These are phyloP conservation scores for Dunckerocampus dactyliophorus DNA, from an alignment of 2,113 vertebrate species.

Conservation along the genomic window DNA sequence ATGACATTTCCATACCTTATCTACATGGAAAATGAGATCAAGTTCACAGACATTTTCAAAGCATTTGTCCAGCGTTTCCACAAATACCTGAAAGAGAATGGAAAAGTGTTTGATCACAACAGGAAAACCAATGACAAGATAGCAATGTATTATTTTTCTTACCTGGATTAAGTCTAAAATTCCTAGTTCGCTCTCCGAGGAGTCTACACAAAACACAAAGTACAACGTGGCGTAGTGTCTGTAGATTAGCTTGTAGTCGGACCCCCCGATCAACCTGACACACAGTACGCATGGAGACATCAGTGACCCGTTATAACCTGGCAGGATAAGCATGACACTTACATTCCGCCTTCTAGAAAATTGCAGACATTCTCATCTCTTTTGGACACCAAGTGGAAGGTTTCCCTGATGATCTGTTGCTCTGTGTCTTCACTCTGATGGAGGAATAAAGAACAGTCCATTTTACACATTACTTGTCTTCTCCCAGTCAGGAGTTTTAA, in stretches of 20 bases:
- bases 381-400: slow-evolving; percentile 97
- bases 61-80: slow-evolving; percentile 99
- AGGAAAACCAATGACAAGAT: neutral
- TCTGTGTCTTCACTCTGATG: slow-evolving; percentile 94
- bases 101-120: neutral
- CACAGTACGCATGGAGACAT: slow-evolving; percentile 18
- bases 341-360: slow-evolving; percentile 97
- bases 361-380: slow-evolving; percentile 98
- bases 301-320: neutral
- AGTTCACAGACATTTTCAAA: slow-evolving; percentile 99
- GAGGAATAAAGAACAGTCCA: neutral
- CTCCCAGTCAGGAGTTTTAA: slow-evolving; percentile 12
- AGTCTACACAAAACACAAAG: slow-evolving; percentile 99
- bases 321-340: slow-evolving; percentile 64
- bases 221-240: slow-evolving; percentile 98
- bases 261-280: slow-evolving; percentile 93
- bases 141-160: slow-evolving; percentile 19
- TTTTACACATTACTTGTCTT: slow-evolving; percentile 14
- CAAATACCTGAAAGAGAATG: slow-evolving; percentile 82
- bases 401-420: slow-evolving; percentile 98
- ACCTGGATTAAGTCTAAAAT: slow-evolving; percentile 99
- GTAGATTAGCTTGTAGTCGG: slow-evolving; percentile 98
- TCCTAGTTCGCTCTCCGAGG: slow-evolving; percentile 97
- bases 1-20: slow-evolving; percentile 82
- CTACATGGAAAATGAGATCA: slow-evolving; percentile 98